Base-by-base conservation (phyloP, 1,140 invertebrate genomes). In the Tetramorium alpestre region DNA sequence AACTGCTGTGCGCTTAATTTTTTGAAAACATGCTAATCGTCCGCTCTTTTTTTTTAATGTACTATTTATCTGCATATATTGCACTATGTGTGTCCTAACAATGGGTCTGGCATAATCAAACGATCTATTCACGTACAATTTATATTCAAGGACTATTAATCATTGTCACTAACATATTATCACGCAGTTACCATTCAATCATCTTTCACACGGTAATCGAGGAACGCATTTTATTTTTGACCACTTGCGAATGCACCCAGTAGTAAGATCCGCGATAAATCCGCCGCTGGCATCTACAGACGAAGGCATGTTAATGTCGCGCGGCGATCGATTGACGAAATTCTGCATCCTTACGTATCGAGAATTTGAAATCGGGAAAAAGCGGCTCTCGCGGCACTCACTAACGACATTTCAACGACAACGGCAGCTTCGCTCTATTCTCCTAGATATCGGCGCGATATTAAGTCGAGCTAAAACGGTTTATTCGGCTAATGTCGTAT, bases 351-450 rank as follows among this genome's bases (percentile, higher is more conserved):
- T 58, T 78, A 54, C 16, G n/a, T 49, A 84, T 84, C 54, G 44
- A 47, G 13, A 44, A 73, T 82, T 73, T 54, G 41, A 70, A 81
- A 56, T 84, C 54, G 41, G 51, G 33, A n/a, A 56, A 60, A 75
- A 49, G 25, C 41, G 3, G 16, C 41, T 28, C 47, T 38, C 47
- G 13, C 47, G 33, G 41, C 51, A 82, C 3, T 64, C 58, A 47
- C 82, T 85, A 85, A 85, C 62, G 82, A 85, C 82, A 67, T 85
- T 85, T 85, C 82, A 78, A 85, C 33, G 58, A 78, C 60, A 67
- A 78, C 58, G 58, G 18, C 73, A 54, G 47, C 8, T 28, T n/a
- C 72, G 28, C 33, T 85, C 77, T 85, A 85, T 78, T 77, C 73
- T 51, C 44, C n/a, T 38, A 62, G 82, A 51, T 85, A 85, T 85